A percentile compares a stretch with the other conserved stretches of the same genome.
Evolutionary conservation across 2,113 vertebrate species (phyloP).

Genomic region (Peromyscus maniculatus): DNA sequence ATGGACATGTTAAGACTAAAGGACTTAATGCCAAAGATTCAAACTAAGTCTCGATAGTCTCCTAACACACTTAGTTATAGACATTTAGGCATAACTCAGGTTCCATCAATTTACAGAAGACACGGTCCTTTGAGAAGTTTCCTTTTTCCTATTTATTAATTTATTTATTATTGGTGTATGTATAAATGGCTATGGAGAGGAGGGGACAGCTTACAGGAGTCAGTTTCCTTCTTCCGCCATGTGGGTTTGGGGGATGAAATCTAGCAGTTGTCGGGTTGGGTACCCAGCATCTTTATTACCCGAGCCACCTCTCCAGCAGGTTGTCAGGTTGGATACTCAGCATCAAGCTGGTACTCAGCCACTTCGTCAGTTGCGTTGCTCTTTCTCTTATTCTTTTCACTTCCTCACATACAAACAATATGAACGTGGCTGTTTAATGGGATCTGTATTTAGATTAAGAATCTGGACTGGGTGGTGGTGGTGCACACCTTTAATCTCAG

Average conservation of each 20-base stretch:
- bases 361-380: not conserved
- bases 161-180: not conserved
- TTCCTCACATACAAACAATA: not conserved
- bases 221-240: not conserved
- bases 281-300: not conserved
- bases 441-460: not conserved
- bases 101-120: not conserved
- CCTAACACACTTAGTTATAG: slow-evolving; percentile 39
- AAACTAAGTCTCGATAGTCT: not conserved
- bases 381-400: not conserved
- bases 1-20: not conserved
- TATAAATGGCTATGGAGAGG: not conserved
- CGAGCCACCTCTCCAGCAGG: not conserved
- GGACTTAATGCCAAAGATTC: not conserved
- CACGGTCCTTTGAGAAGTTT: not conserved
- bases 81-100: not conserved
- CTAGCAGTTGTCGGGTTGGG: not conserved
- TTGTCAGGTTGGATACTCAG: not conserved
- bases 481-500: not conserved
- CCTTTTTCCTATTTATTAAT: not conserved
- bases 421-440: not conserved
- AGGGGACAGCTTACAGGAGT: too few relatives aligned
- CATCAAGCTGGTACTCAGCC: too few relatives aligned
- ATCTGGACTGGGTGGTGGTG: not conserved
- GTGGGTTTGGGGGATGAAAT: not conserved